These are phyloP conservation scores for Aelia acuminata DNA, from an alignment of 2,888 invertebrate genomes.

Conservation along the genomic window DNA sequence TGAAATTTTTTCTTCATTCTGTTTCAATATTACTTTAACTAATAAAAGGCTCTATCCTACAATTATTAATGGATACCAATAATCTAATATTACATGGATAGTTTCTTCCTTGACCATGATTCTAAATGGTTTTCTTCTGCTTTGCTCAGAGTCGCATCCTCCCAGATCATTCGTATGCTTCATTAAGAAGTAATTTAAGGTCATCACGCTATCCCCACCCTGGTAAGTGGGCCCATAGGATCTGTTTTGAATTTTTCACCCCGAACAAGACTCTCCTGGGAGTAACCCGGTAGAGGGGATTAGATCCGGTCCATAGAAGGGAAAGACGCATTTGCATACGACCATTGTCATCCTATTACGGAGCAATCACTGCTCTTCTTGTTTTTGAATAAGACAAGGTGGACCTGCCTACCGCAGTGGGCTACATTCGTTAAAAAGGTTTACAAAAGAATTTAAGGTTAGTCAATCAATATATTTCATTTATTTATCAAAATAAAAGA, in stretches of 20 bases:
- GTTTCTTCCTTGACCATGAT: background rate
- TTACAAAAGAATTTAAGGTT: too few species aligned
- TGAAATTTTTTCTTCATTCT: too few species aligned
- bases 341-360: constrained; percentile 23
- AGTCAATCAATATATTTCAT: background rate
- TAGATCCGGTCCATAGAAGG: background rate
- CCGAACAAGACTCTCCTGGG: background rate
- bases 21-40: too few species aligned
- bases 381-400: background rate
- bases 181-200: background rate
- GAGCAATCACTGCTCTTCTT: background rate
- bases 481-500: background rate
- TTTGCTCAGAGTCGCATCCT: too few species aligned
- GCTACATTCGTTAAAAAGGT: too few species aligned
- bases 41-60: too few species aligned
- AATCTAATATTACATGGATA: too few species aligned
- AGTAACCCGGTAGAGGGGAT: constrained; percentile 21
- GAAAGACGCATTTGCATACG: constrained; percentile 3
- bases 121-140: background rate
- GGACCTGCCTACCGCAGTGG: background rate
- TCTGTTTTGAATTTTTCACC: background rate
- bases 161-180: too few species aligned
- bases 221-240: background rate
- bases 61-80: too few species aligned
- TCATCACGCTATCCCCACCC: background rate